Percentiles rank a stretch among this genome's conserved stretches.
These are phyloP conservation scores for Heterodera carotae DNA, from an alignment of 1,140 invertebrate genomes.

Conservation along the genomic window DNA sequence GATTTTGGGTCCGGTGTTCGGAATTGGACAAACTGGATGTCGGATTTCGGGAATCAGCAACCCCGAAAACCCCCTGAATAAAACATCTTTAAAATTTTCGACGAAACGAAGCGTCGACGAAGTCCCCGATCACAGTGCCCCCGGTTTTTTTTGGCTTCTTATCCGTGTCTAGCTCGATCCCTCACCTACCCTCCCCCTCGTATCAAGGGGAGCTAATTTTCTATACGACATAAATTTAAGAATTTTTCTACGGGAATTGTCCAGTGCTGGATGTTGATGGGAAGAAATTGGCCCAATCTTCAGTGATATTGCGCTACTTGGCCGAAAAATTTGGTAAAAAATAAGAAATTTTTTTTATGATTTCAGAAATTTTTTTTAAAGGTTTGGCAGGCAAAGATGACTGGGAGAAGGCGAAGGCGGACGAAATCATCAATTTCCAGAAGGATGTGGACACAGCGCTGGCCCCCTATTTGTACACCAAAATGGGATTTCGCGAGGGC, in stretches of 20 bases:
- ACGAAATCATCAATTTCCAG: slow-evolving; percentile 36
- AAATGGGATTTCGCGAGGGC: slow-evolving; percentile 21
- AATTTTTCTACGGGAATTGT: slow-evolving; percentile 55
- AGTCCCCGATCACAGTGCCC: no score
- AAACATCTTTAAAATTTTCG: no score
- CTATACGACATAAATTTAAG: slow-evolving; percentile 28
- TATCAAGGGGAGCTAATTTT: neutral
- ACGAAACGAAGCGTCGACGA: no score
- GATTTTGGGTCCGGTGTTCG: no score
- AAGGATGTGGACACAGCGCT: slow-evolving; percentile 21
- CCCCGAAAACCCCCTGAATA: no score
- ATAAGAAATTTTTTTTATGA: neutral
- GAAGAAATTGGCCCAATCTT: slow-evolving; percentile 49
- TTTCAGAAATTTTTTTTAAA: neutral
- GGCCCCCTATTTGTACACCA: slow-evolving; percentile 10
- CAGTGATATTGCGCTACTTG: slow-evolving; percentile 57
- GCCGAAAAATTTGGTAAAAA: slow-evolving; percentile 56
- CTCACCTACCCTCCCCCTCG: no score
- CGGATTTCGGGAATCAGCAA: no score
- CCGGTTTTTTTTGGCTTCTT: no score
- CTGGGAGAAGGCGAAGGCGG: slow-evolving; percentile 44
- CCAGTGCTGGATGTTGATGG: slow-evolving; percentile 65
- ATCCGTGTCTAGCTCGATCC: no score
- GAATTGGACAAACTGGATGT: no score
- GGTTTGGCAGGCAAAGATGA: slow-evolving; percentile 37